Evolutionary conservation across 1,140 invertebrate species (phyloP).

Genomic region (Leptinotarsa defecta): DNA sequence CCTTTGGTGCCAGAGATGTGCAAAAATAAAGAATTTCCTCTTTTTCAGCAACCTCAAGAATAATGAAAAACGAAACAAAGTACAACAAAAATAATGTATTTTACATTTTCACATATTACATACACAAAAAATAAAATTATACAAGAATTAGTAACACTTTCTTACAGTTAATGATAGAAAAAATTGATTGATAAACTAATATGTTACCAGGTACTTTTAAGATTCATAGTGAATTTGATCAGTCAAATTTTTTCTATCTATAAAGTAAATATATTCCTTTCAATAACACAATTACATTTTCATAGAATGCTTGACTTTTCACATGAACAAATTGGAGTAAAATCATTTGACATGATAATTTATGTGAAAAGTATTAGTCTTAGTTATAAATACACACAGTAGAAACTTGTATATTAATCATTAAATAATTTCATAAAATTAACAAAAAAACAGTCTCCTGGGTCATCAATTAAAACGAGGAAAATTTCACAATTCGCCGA

Average conservation of each 20-base stretch:
- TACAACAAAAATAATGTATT: constrained; percentile 18
- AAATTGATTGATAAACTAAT: constrained; percentile 1
- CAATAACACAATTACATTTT: constrained; percentile 1
- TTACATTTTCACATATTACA: constrained; percentile 11
- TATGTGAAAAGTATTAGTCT: neutral
- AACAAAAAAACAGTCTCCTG: constrained; percentile 30
- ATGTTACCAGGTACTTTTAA: neutral
- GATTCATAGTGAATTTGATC: neutral
- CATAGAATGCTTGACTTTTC: neutral
- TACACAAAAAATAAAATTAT: constrained; percentile 29
- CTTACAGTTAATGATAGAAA: constrained; percentile 2
- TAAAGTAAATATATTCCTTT: constrained; percentile 11
- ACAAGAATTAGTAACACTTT: constrained; percentile 24
- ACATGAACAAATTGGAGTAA: neutral
- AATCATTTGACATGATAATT: neutral
- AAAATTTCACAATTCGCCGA: constrained; percentile 22
- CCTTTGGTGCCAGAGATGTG: too few relatives aligned
- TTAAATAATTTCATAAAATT: constrained; percentile 25
- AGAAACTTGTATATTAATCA: constrained; percentile 31
- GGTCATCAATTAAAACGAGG: constrained; percentile 12
- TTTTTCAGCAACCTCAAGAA: neutral
- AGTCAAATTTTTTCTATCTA: constrained; percentile 1
- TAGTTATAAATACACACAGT: constrained; percentile 5
- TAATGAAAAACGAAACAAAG: neutral
- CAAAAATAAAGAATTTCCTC: too few relatives aligned